Evolutionary conservation across 1,140 invertebrate species (phyloP).

Genomic region (Neotoxoptera formosana): DNA sequence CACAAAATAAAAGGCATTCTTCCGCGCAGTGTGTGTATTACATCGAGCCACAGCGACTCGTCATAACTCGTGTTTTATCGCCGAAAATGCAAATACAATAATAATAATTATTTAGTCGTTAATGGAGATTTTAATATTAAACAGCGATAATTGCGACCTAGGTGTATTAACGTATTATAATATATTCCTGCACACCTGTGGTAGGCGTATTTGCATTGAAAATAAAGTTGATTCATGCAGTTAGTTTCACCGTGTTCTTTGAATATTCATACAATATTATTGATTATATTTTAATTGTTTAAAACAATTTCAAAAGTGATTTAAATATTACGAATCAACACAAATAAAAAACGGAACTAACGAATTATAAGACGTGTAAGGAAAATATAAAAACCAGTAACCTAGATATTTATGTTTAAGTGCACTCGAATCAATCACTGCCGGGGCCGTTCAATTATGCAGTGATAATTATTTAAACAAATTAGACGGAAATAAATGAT

Average conservation of each 20-base stretch:
- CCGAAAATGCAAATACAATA: neutral
- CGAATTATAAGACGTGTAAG: neutral
- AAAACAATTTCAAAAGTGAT: neutral
- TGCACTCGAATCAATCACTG: no score
- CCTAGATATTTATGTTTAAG: neutral
- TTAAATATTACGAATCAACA: neutral
- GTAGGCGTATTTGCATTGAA: neutral
- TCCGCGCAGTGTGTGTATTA: neutral
- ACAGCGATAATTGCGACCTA: neutral
- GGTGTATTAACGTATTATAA: neutral
- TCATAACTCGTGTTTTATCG: neutral
- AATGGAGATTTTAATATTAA: neutral
- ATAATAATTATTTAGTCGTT: neutral
- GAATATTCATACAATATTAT: neutral
- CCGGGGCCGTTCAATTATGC: no score
- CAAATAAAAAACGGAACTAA: neutral
- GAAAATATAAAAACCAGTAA: neutral
- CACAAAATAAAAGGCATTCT: neutral
- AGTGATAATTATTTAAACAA: neutral
- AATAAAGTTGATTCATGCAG: neutral
- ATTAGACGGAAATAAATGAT: neutral
- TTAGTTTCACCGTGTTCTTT: neutral
- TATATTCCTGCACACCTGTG: neutral
- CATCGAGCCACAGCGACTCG: neutral
- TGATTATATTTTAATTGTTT: neutral